phyloP scores from a whole-genome alignment of 2,888 invertebrate species.

The Lycia hirtaria region DNA sequence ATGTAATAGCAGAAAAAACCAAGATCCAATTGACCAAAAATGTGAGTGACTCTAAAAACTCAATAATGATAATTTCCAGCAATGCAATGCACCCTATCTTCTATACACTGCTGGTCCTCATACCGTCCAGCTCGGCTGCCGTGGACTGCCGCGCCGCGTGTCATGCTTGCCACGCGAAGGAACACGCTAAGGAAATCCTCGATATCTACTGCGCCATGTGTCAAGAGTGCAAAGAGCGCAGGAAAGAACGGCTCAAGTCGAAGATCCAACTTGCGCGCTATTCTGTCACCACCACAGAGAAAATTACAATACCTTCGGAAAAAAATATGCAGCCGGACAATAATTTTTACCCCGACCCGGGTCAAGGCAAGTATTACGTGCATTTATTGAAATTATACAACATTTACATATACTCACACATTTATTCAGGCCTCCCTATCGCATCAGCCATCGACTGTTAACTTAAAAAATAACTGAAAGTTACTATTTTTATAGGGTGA shows the following conservation, averaged over 20 bases:
- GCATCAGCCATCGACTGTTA: too few relatives aligned
- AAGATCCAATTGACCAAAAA: too few relatives aligned
- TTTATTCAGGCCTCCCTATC: too few relatives aligned
- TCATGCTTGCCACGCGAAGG: constrained; percentile 53
- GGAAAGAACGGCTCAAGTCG: constrained; percentile 46
- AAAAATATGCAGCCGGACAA: background rate
- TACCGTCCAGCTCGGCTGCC: constrained; percentile 43
- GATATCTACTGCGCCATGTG: constrained; percentile 77
- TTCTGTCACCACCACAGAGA: background rate
- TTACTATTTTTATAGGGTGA: too few relatives aligned
- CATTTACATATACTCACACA: too few relatives aligned
- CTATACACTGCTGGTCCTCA: constrained; percentile 35
- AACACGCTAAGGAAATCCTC: constrained; percentile 49
- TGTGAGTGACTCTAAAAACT: background rate
- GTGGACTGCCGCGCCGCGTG: constrained; percentile 67
- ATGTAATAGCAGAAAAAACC: too few relatives aligned
- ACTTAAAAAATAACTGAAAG: too few relatives aligned
- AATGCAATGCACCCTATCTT: constrained; percentile 33
- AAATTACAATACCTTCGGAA: background rate
- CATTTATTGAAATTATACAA: background rate
- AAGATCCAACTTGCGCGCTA: constrained; percentile 4
- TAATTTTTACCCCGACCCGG: background rate
- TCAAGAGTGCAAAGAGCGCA: constrained; percentile 62
- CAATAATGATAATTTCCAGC: constrained; percentile 34
- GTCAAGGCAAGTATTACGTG: background rate